Evolutionary conservation across 2,797 vertebrate genomes (phyloP).

Genomic region (Pygocentrus nattereri): DNA sequence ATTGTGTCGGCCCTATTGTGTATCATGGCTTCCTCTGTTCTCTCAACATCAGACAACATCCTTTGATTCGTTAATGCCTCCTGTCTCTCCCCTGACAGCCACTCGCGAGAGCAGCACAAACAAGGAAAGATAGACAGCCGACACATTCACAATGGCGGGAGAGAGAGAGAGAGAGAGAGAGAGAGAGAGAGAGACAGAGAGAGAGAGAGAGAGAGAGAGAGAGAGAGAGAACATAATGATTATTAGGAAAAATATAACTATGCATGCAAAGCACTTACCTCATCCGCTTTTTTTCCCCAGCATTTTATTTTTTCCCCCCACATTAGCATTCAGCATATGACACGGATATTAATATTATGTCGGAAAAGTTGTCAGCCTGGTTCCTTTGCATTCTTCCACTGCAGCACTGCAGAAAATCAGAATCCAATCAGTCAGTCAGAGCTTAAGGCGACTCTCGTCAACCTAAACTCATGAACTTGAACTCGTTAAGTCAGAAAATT

Average conservation of each 20-base stretch:
- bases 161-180: constrained; percentile 12
- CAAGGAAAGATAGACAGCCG: constrained; percentile 47
- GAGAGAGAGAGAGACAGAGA: constrained; percentile 18
- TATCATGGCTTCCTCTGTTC: constrained; percentile 43
- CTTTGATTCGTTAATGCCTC: constrained; percentile 36
- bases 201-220: constrained; percentile 26
- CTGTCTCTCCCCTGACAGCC: constrained; percentile 41
- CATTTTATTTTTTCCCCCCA: neutral
- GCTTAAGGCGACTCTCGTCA: neutral
- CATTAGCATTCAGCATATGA: constrained; percentile 15
- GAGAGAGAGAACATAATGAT: constrained; percentile 22
- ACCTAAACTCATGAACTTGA: too few relatives aligned
- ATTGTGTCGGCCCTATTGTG: constrained; percentile 40
- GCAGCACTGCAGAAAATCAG: neutral
- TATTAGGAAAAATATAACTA: constrained; percentile 8
- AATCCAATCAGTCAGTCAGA: neutral
- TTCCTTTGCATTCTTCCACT: neutral
- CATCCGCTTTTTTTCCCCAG: neutral
- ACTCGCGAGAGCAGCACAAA: constrained; percentile 46
- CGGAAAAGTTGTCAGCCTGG: neutral
- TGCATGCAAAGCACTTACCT: neutral
- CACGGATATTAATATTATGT: constrained; percentile 14
- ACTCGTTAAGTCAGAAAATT: neutral
- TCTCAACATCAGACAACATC: constrained; percentile 38
- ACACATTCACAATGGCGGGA: constrained; percentile 21